A percentile compares a stretch with the other conserved stretches of the same genome.
phyloP scores from a whole-genome alignment of 2,797 vertebrate genomes.

The Psittacula derbiana region DNA sequence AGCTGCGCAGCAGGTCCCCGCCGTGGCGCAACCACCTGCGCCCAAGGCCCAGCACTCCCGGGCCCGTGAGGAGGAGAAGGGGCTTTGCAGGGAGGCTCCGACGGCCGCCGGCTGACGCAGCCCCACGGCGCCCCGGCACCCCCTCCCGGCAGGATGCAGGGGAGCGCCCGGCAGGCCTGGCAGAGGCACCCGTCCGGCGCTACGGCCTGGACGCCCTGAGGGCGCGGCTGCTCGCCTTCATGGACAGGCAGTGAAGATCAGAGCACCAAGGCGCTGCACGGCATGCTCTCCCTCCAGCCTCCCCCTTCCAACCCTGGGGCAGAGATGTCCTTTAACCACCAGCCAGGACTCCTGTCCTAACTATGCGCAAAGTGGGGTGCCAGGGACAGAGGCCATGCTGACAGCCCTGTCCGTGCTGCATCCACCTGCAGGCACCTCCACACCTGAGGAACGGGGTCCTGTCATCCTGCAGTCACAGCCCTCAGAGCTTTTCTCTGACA shows the following conservation, averaged over 20 bases:
- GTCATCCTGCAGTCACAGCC: too few species aligned
- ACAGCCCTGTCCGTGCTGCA: neutral
- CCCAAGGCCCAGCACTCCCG: too few species aligned
- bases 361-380: neutral
- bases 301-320: neutral
- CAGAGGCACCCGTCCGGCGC: rapidly evolving
- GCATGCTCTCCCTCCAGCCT: neutral
- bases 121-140: rapidly evolving
- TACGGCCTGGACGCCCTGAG: too few species aligned
- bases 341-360: neutral
- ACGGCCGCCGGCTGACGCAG: rapidly evolving
- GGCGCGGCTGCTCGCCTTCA: neutral
- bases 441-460: too few species aligned
- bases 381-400: neutral
- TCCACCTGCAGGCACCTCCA: neutral
- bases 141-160: rapidly evolving
- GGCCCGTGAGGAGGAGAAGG: rapidly evolving
- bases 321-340: neutral
- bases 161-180: rapidly evolving
- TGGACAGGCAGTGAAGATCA: neutral
- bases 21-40: too few species aligned
- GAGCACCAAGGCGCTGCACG: neutral
- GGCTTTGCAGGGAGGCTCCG: rapidly evolving
- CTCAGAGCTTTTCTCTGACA: neutral
- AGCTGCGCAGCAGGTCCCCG: too few species aligned